Evolutionary conservation across 2,797 vertebrate species (phyloP).

Genomic region (Manis javanica): DNA sequence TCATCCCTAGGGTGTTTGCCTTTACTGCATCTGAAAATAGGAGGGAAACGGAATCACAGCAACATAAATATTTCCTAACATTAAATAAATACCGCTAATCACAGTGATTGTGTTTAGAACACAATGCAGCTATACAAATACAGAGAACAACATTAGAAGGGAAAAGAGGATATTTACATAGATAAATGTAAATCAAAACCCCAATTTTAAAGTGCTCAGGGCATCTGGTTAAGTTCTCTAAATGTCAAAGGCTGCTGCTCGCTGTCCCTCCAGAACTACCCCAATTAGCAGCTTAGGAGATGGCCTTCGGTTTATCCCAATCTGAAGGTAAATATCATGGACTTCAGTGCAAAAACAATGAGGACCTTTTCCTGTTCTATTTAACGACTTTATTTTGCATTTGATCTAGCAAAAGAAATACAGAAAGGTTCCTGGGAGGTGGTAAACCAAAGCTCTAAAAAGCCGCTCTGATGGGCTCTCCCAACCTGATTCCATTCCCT

Average conservation of each 20-base stretch:
- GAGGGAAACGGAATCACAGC: neutral
- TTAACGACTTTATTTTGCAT: constrained; percentile 48
- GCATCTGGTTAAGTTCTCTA: constrained; percentile 44
- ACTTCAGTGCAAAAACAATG: neutral
- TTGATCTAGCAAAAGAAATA: constrained; percentile 25
- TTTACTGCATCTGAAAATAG: neutral
- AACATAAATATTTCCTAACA: constrained; percentile 65
- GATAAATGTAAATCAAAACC: constrained; percentile 53
- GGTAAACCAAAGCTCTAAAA: neutral
- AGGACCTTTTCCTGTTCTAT: constrained; percentile 32
- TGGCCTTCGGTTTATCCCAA: neutral
- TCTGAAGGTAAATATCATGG: constrained; percentile 50
- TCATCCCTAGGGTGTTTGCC: neutral
- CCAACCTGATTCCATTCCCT: neutral
- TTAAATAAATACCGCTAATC: constrained; percentile 74
- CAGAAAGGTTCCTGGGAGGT: neutral
- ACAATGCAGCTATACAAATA: constrained; percentile 57
- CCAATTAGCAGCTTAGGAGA: constrained; percentile 50
- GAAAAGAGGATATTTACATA: constrained; percentile 32
- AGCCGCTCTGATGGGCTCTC: neutral
- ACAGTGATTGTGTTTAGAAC: neutral
- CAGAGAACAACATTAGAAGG: constrained; percentile 35
- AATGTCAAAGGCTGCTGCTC: constrained; percentile 39
- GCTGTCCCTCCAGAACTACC: neutral
- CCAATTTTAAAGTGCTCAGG: constrained; percentile 27